phyloP scores from a whole-genome alignment of 2,888 invertebrate species.

The Trissolcus japonicus region DNA sequence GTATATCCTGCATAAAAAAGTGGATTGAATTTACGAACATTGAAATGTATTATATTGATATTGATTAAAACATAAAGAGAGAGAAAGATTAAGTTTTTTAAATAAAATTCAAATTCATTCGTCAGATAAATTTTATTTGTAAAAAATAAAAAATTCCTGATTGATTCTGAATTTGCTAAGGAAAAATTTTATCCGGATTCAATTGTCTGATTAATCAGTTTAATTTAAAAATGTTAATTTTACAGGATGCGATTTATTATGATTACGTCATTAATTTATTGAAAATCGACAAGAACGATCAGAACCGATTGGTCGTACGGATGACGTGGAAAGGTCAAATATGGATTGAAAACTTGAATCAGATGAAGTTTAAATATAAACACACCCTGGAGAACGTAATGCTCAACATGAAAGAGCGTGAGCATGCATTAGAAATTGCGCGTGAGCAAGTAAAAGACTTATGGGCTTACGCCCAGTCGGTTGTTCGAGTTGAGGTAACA shows the following conservation, averaged over 20 bases:
- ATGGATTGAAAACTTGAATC: slow-evolving; percentile 82
- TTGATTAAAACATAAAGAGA: too few relatives aligned
- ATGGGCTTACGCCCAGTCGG: slow-evolving; percentile 74
- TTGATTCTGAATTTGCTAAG: too few relatives aligned
- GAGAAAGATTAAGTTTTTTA: too few relatives aligned
- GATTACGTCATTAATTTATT: slow-evolving; percentile 80
- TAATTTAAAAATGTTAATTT: neutral
- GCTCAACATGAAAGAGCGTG: slow-evolving; percentile 81
- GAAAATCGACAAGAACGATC: slow-evolving; percentile 79
- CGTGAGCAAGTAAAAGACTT: slow-evolving; percentile 74
- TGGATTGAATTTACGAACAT: too few relatives aligned
- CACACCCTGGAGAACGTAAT: slow-evolving; percentile 80
- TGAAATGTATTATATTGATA: too few relatives aligned
- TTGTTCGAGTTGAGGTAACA: slow-evolving; percentile 76
- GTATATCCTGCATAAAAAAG: too few relatives aligned
- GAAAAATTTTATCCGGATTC: too few relatives aligned
- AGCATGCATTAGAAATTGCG: slow-evolving; percentile 78
- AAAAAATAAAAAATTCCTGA: too few relatives aligned
- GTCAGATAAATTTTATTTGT: too few relatives aligned
- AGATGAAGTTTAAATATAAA: slow-evolving; percentile 80
- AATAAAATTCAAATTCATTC: too few relatives aligned
- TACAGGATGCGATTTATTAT: slow-evolving; percentile 81
- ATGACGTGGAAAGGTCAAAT: slow-evolving; percentile 83
- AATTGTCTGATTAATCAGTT: neutral
- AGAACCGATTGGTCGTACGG: slow-evolving; percentile 81